These are phyloP conservation scores for Atherinosoma microstoma DNA, from an alignment of 2,797 vertebrate species.

Conservation along the genomic window DNA sequence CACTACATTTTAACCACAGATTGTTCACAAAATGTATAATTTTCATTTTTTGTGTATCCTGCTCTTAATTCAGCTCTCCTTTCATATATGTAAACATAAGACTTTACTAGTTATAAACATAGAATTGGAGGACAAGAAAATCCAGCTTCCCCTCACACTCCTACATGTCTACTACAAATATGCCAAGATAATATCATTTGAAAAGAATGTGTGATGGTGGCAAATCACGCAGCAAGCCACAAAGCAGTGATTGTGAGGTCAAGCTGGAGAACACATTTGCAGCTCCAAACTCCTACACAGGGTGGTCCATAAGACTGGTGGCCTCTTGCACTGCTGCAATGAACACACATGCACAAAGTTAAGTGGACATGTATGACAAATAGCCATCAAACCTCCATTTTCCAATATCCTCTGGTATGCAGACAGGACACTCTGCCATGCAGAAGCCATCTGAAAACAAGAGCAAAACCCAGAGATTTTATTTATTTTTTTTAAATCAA, in stretches of 20 bases:
- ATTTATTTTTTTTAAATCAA: neutral
- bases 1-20: neutral
- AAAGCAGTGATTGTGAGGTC: constrained; percentile 54
- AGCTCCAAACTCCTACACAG: constrained; percentile 17
- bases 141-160: neutral
- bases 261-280: constrained; percentile 35
- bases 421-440: constrained; percentile 60
- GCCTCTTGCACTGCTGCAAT: neutral
- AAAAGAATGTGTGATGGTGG: constrained; percentile 1
- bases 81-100: neutral
- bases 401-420: constrained; percentile 74
- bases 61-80: neutral
- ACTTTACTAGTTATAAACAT: neutral
- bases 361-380: neutral
- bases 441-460: constrained; percentile 69
- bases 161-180: neutral
- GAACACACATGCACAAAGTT: neutral
- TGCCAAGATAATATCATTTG: constrained; percentile 7
- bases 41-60: neutral
- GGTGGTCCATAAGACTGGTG: neutral
- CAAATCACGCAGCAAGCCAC: constrained; percentile 42
- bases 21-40: neutral
- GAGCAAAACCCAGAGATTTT: neutral
- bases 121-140: neutral
- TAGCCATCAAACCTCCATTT: constrained; percentile 75